Evolutionary conservation across 2,113 vertebrate species (phyloP).

Genomic region (Neopipo cinnamomea): DNA sequence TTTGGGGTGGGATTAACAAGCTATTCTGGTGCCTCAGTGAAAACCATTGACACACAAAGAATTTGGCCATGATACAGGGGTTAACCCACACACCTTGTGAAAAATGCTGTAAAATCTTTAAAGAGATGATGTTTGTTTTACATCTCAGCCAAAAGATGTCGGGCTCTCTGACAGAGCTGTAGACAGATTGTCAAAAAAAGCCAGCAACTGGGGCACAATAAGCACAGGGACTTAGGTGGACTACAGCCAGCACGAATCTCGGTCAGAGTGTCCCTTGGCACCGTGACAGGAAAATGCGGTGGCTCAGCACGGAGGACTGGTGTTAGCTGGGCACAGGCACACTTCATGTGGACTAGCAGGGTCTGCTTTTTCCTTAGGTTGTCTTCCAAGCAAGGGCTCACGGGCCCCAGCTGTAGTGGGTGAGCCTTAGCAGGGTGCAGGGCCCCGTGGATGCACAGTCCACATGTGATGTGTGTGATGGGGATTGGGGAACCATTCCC

Average conservation of each 20-base stretch:
- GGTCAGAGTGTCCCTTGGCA: background rate
- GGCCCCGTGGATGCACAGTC: background rate
- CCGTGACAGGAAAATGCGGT: background rate
- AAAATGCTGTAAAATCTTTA: background rate
- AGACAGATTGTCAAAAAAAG: conserved; percentile 16
- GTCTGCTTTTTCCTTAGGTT: background rate
- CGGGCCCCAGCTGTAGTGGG: background rate
- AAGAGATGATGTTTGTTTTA: background rate
- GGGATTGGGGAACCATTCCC: accelerated
- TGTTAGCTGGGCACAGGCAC: background rate
- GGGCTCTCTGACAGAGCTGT: background rate
- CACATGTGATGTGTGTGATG: accelerated
- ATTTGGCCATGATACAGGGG: background rate
- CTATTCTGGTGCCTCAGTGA: background rate
- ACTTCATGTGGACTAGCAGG: background rate
- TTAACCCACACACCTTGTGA: background rate
- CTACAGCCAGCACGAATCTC: background rate
- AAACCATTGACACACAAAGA: background rate
- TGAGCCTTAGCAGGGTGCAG: background rate
- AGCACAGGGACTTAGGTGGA: background rate
- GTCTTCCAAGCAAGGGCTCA: background rate
- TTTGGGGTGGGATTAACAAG: background rate
- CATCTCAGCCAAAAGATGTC: background rate
- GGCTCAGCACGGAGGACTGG: background rate
- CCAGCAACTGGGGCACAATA: background rate